Evolutionary conservation across 2,113 vertebrate genomes (phyloP), one percentile per base, ranked within the genome.

Genomic region (Melanotaenia duboulayi): DNA sequence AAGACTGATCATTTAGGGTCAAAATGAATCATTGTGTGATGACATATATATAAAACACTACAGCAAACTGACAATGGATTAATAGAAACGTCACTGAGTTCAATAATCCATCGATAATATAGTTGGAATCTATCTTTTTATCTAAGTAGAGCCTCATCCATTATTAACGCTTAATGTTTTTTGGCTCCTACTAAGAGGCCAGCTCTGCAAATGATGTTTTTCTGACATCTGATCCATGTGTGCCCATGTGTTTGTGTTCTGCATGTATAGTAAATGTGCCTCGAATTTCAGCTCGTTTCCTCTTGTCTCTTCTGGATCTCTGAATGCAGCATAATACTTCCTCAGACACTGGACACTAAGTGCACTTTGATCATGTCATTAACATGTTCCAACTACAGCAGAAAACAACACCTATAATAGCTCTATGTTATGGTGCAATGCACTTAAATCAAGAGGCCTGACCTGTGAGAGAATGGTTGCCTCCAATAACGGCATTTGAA

Each of bases 121-220:
- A 6, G 28, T 6, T 28, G 28, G 28, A 28, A 28, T 65, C 28
- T 56, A 3, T 71, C 71, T 52, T 7, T 70, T 77, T 58, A 23
- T 72, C 58, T 4, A 8, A 82, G 86, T 76, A 73, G 80, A 68
- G 78, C 46, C 59, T 76, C 23, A 88, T 92, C 54, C 74, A 91
- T 90, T 89, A 91, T 91, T 88, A 80, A 91, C 86, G 60, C 76
- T 76, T 60, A 12, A 12, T 74, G 62, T 71, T 75, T 71, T 84
- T 68, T 74, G 65, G 80, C 2, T 76, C 50, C 6, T 79, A 64
- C 72, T 71, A 70, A 78, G 71, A 71, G 48, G 25, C 67, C 65
- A 52, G 69, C 76, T 77, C 28, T 78, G 77, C 74, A 82, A 78
- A 70, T 49, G 46, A 52, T 73, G 67, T 66, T 83, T 55, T 46